Percentiles rank a stretch among this genome's conserved stretches.
Conservation (phyloP, 2,797 vertebrate species). For the Galaxias olidus region DNA sequence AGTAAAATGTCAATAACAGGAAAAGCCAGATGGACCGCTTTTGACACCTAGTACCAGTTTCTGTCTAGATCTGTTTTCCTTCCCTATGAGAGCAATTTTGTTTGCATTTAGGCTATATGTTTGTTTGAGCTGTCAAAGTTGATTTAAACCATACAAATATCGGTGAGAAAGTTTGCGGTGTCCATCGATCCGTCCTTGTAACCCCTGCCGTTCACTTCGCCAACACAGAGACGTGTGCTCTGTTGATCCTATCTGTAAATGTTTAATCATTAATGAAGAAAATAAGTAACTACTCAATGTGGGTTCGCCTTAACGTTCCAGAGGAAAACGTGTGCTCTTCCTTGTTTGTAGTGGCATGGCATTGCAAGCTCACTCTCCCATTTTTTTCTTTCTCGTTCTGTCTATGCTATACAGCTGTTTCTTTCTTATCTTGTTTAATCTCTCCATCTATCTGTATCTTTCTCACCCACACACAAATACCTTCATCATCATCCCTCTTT, state of each 20-base stretch:
- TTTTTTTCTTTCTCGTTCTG: conserved; percentile 21
- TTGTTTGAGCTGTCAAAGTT: background rate
- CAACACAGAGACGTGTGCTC: no score
- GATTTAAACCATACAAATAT: no score
- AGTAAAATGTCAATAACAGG: conserved; percentile 52
- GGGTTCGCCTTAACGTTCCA: conserved; percentile 42
- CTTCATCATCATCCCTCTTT: no score
- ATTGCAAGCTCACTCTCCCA: no score
- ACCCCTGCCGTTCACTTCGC: no score
- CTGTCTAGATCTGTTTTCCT: conserved; percentile 28
- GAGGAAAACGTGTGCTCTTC: conserved; percentile 54
- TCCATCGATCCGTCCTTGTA: background rate
- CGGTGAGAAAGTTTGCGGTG: background rate
- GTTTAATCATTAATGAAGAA: conserved; percentile 61
- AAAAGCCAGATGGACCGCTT: conserved; percentile 61
- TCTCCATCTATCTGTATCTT: background rate
- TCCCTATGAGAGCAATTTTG: background rate
- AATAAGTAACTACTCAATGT: conserved; percentile 61
- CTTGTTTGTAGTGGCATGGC: conserved; percentile 36
- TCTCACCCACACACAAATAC: background rate
- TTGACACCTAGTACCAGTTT: conserved; percentile 28
- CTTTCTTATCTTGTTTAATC: background rate
- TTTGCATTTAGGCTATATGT: background rate
- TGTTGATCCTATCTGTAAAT: conserved; percentile 19
- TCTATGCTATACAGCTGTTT: conserved; percentile 14